Percentiles rank a stretch among this genome's conserved stretches.
Conservation (phyloP, 2,797 vertebrate genomes). For the Acrossocheilus fasciatus region DNA sequence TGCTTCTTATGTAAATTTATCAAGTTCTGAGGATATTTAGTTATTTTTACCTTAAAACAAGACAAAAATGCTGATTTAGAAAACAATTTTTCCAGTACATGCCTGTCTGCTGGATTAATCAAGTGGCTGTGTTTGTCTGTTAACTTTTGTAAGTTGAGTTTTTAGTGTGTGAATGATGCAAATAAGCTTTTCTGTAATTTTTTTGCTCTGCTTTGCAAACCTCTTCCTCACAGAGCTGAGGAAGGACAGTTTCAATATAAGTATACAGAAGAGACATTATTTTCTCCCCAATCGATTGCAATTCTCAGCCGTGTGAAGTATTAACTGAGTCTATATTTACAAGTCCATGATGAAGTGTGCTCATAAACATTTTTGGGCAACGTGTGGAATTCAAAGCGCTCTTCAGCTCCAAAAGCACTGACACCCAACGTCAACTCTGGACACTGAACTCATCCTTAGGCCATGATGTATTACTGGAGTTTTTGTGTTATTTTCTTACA, state of each 20-base stretch:
- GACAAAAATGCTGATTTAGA: background rate
- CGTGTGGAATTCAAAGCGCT: background rate
- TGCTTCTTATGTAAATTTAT: background rate
- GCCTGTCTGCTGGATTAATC: conserved; percentile 7
- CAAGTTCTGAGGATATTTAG: background rate
- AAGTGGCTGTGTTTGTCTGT: background rate
- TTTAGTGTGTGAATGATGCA: conserved; percentile 29
- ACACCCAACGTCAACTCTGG: background rate
- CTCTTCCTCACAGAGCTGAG: conserved; percentile 5
- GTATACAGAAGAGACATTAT: conserved; percentile 16
- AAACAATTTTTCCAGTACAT: background rate
- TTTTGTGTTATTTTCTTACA: conserved; percentile 20
- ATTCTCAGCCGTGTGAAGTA: conserved; percentile 40
- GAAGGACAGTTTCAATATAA: conserved; percentile 2
- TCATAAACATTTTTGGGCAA: background rate
- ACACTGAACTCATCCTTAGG: background rate
- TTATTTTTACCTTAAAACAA: background rate
- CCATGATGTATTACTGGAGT: conserved; percentile 29
- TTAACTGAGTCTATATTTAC: conserved; percentile 39
- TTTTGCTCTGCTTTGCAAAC: conserved; percentile 8
- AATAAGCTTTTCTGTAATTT: conserved; percentile 6
- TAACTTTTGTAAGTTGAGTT: background rate
- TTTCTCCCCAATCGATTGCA: background rate
- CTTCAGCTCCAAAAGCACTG: conserved; percentile 16
- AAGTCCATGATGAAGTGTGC: conserved; percentile 14